A percentile compares a stretch with the other conserved stretches of the same genome.
Evolutionary conservation across 1,140 invertebrate genomes (phyloP).

Genomic region (Prorops nasuta): DNA sequence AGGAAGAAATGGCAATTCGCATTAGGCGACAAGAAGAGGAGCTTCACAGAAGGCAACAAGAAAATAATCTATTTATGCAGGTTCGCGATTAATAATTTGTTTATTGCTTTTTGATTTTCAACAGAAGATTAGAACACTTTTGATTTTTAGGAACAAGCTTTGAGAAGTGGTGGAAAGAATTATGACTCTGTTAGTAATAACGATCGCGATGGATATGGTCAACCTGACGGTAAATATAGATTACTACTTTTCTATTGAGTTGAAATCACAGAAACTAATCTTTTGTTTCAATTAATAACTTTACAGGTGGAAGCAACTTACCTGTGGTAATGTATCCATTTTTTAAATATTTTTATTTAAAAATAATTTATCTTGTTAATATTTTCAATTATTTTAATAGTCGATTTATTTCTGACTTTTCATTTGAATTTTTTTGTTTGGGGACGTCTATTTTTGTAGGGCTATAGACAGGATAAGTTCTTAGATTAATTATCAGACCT

Average conservation of each 20-base stretch:
- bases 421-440: constrained; percentile 17
- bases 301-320: constrained; percentile 51
- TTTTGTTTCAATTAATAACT: constrained; percentile 12
- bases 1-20: constrained; percentile 72
- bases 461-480: no score
- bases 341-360: constrained; percentile 18
- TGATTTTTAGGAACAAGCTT: constrained; percentile 48
- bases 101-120: neutral
- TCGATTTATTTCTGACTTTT: constrained; percentile 19
- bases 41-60: constrained; percentile 74
- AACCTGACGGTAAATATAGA: constrained; percentile 45
- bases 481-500: no score
- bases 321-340: constrained; percentile 54
- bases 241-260: constrained; percentile 1
- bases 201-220: constrained; percentile 50
- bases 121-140: constrained; percentile 3
- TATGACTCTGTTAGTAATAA: constrained; percentile 48
- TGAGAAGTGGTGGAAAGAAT: constrained; percentile 45
- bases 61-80: constrained; percentile 80
- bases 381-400: constrained; percentile 9
- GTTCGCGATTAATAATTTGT: constrained; percentile 40
- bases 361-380: constrained; percentile 11
- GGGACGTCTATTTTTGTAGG: no score
- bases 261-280: neutral
- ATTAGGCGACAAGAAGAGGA: constrained; percentile 81